Evolutionary conservation across 2,888 invertebrate genomes (phyloP).

Genomic region (Tuberolachnus salignus): DNA sequence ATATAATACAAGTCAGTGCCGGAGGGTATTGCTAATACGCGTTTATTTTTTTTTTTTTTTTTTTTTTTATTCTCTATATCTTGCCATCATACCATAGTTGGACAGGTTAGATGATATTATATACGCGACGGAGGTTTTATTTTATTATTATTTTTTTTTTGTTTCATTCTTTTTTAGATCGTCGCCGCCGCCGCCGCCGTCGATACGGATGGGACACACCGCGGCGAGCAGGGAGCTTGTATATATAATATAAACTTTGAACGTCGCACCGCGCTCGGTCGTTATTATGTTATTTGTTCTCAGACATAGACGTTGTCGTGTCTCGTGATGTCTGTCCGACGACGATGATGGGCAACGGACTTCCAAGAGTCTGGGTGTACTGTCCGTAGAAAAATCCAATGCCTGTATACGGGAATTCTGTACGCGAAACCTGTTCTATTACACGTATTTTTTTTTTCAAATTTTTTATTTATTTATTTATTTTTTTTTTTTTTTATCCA

Average conservation of each 20-base stretch:
- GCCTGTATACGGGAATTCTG: conserved; percentile 43
- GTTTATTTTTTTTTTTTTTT: not conserved
- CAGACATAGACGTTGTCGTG: conserved; percentile 43
- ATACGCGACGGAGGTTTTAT: conserved; percentile 12
- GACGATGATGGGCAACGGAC: conserved; percentile 12
- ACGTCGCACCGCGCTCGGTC: conserved; percentile 33
- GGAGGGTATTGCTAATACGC: conserved; percentile 47
- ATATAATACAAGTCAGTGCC: not conserved
- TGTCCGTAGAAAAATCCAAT: conserved; percentile 54
- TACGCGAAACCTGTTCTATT: conserved; percentile 50
- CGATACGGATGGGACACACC: conserved; percentile 27
- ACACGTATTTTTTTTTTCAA: conserved; percentile 15
- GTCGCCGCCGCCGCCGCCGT: conserved; percentile 2
- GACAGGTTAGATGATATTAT: conserved; percentile 20
- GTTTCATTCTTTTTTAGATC: conserved; percentile 22
- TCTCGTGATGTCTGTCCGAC: not conserved
- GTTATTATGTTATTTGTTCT: conserved; percentile 56
- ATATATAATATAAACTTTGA: conserved; percentile 35
- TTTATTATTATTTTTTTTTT: not conserved
- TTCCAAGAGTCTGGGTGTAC: conserved; percentile 56
- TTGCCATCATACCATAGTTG: conserved; percentile 40
- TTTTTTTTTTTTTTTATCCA: no score
- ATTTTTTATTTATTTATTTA: conserved; percentile 8
- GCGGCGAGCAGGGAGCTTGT: not conserved
- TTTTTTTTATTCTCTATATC: not conserved